These are phyloP conservation scores for Centruroides vittatus DNA, from an alignment of 1,140 invertebrate genomes.

Conservation along the genomic window DNA sequence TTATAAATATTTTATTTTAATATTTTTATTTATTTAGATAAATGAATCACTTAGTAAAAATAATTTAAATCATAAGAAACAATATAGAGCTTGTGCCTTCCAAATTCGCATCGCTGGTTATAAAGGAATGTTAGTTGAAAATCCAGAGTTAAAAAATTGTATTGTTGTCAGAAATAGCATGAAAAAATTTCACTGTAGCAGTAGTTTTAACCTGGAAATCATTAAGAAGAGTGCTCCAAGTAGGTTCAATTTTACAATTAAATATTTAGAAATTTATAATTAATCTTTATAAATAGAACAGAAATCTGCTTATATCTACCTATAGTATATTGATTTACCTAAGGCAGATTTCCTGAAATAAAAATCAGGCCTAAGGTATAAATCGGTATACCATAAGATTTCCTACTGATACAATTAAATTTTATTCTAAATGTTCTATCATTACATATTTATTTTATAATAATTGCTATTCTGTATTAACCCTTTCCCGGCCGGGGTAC, in stretches of 20 bases:
- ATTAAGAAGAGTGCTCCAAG: constrained; percentile 27
- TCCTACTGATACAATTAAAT: too few relatives aligned
- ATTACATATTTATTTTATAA: too few relatives aligned
- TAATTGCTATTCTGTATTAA: too few relatives aligned
- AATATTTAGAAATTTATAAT: background rate
- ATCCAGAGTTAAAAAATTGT: constrained; percentile 16
- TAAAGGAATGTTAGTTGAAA: constrained; percentile 23
- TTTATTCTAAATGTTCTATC: too few relatives aligned
- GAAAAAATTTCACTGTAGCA: constrained; percentile 21
- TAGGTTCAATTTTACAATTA: constrained; percentile 1
- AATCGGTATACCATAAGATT: too few relatives aligned
- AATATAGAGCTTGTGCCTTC: constrained; percentile 17
- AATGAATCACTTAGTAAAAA: background rate
- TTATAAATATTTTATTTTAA: too few relatives aligned
- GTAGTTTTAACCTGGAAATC: constrained; percentile 21
- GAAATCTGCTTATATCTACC: too few relatives aligned
- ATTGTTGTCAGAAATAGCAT: constrained; percentile 21
- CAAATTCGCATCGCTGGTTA: constrained; percentile 24
- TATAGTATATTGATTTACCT: too few relatives aligned
- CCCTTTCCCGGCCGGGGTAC: too few relatives aligned
- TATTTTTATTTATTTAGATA: too few relatives aligned
- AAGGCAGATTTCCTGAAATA: too few relatives aligned
- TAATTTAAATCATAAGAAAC: background rate
- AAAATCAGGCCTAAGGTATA: too few relatives aligned
- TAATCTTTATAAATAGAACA: background rate